A percentile compares a stretch with the other conserved stretches of the same genome.
Conservation (phyloP, 2,888 invertebrate species). For the Ennomos fuscantarius region DNA sequence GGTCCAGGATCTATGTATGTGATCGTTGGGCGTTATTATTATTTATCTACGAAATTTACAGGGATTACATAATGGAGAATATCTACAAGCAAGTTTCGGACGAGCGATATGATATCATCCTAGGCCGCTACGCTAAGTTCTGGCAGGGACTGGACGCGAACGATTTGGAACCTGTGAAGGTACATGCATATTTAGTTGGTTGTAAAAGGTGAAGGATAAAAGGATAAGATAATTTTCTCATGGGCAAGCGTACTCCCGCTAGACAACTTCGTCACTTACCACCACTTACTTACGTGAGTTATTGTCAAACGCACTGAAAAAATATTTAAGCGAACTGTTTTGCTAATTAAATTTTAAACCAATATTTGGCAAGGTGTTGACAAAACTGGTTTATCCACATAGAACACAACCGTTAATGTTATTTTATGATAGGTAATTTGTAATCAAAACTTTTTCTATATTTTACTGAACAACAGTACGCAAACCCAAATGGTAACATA, state of each 20-base stretch:
- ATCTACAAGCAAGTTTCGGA: constrained; percentile 33
- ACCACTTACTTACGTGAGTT: too few relatives aligned
- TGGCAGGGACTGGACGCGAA: constrained; percentile 34
- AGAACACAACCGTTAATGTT: constrained; percentile 4
- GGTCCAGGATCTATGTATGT: too few relatives aligned
- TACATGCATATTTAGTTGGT: too few relatives aligned
- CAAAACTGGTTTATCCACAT: background rate
- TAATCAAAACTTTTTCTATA: constrained; percentile 2
- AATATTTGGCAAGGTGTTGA: constrained; percentile 5
- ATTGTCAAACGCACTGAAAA: background rate
- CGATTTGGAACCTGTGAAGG: constrained; percentile 38
- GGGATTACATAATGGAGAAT: constrained; percentile 12
- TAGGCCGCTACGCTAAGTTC: constrained; percentile 45
- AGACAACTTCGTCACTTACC: too few relatives aligned
- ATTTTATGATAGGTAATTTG: constrained; percentile 5
- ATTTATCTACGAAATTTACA: background rate
- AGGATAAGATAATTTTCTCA: too few relatives aligned
- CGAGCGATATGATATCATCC: constrained; percentile 43
- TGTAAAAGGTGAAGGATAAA: too few relatives aligned
- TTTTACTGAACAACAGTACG: constrained; percentile 4
- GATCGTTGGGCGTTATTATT: too few relatives aligned
- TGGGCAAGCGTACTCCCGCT: too few relatives aligned
- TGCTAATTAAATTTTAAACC: background rate
- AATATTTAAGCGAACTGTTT: too few relatives aligned
- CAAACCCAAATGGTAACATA: constrained; percentile 4